A percentile compares a stretch with the other conserved stretches of the same genome.
phyloP scores from a whole-genome alignment of 2,797 vertebrate genomes.

The Anabacerthia variegaticeps region DNA sequence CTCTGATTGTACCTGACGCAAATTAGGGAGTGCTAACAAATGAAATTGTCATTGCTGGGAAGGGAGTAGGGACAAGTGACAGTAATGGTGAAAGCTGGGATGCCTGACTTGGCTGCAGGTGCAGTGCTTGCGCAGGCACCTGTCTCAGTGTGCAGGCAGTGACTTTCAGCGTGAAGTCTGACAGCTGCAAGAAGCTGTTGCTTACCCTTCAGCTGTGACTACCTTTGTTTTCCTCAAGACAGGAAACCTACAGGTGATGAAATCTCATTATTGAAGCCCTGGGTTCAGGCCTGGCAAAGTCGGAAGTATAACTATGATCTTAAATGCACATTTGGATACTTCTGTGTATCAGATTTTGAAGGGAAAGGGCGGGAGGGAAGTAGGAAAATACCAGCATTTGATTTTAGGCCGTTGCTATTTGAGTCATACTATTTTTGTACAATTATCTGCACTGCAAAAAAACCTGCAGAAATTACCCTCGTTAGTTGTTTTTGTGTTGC shows the following conservation, averaged over 20 bases:
- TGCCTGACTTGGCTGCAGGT: neutral
- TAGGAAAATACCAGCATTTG: neutral
- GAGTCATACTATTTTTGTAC: neutral
- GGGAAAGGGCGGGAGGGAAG: neutral
- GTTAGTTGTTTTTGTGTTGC: neutral
- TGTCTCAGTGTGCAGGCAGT: neutral
- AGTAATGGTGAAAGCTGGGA: accelerated
- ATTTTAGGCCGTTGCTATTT: neutral
- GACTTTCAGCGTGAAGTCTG: neutral
- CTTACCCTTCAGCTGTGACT: neutral
- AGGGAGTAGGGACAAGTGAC: neutral
- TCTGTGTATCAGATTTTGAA: neutral
- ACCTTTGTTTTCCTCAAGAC: neutral
- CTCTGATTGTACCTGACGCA: neutral
- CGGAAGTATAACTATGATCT: neutral
- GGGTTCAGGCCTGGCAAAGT: neutral
- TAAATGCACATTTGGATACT: neutral
- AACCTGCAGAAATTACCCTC: neutral
- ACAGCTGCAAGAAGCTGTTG: neutral
- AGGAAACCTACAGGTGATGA: neutral
- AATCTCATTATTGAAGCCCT: neutral
- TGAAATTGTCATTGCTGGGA: neutral
- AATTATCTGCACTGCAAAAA: neutral
- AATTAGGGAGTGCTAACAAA: neutral
- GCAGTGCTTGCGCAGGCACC: neutral